Conservation (phyloP, 2,113 vertebrate genomes). For the Grus americana region DNA sequence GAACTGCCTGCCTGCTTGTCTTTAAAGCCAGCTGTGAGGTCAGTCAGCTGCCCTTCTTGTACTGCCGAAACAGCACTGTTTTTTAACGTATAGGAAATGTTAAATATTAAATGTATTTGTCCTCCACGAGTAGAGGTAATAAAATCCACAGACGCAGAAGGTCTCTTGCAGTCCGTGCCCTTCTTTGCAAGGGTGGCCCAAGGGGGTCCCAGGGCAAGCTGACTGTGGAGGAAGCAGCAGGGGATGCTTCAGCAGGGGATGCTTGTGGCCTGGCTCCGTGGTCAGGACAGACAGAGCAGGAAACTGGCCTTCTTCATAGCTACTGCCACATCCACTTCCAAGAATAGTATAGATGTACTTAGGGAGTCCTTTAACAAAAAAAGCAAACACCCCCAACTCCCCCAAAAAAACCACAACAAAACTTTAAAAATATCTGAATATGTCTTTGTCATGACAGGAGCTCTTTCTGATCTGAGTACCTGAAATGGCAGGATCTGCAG, state of each 20-base stretch:
- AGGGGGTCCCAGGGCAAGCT: not conserved
- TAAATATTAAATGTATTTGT: slow-evolving; percentile 21
- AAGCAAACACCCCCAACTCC: not conserved
- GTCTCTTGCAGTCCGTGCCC: not conserved
- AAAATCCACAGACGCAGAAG: not conserved
- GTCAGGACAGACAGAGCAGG: rapidly evolving
- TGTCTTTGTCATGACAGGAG: not conserved
- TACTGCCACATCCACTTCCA: not conserved
- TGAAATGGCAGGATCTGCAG: not conserved
- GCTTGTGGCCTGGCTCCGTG: rapidly evolving
- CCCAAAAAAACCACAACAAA: not conserved
- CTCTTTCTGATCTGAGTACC: not conserved
- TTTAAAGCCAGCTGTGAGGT: slow-evolving; percentile 60
- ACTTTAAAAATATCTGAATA: not conserved
- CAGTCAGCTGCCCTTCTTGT: not conserved
- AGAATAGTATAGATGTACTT: not conserved
- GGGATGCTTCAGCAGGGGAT: rapidly evolving
- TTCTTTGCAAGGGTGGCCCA: not conserved
- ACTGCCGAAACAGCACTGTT: not conserved
- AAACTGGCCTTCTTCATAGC: not conserved
- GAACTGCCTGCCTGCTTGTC: not conserved
- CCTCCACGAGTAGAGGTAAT: not conserved
- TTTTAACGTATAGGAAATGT: slow-evolving; percentile 40
- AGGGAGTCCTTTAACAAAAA: not conserved
- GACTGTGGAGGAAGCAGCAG: not conserved